Base-by-base conservation (phyloP, 2,888 invertebrate genomes). In the Hecatera dysodea region DNA sequence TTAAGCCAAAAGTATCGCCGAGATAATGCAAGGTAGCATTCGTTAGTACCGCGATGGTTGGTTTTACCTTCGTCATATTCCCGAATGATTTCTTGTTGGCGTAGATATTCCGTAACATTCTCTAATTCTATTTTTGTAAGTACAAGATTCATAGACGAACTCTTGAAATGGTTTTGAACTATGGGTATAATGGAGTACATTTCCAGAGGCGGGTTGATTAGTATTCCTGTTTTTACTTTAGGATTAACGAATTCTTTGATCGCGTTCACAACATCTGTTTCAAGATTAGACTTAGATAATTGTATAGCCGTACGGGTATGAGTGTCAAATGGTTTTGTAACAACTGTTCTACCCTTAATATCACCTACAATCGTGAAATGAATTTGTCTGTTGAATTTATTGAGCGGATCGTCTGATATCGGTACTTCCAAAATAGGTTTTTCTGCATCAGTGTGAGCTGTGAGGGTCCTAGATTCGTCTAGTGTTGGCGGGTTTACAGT, bases 61-160 rank as follows among this genome's bases (percentile, higher is more conserved):
- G 83, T 86, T 67, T 86, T 86, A 5, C 87, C 87, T 0, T 84
- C 82, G 53, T 87, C 84, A 48, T 87, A 86, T 0, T 80, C 36
- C 1, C 52, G 56, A n/a, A 87, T 84, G 1, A 85, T 81, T n/a
- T 85, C 81, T 17, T 85, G 85, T 24, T 87, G 86, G 1, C 44
- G 46, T 0, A 83, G 50, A 65, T 83, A 85, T 8, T 84, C 82
- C 17, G 74, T 79, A 0, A 86, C 75, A 55, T 86, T 80, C 60
- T 86, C 81, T 44, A 84, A 0, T 57, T 84, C 83, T 0, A 0
- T 33, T 61, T 84, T 87, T 11, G 71, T 19, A n/a, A 87, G n/a
- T 0, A 82, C 66, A 7, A 85, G 36, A 11, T 83, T 78, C 74
- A 86, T 81, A 0, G 82, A 48, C 1, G 86, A 82, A 29, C 61